A percentile compares a stretch with the other conserved stretches of the same genome.
Conservation (phyloP, 2,113 vertebrate genomes). For the Apodemus sylvaticus region DNA sequence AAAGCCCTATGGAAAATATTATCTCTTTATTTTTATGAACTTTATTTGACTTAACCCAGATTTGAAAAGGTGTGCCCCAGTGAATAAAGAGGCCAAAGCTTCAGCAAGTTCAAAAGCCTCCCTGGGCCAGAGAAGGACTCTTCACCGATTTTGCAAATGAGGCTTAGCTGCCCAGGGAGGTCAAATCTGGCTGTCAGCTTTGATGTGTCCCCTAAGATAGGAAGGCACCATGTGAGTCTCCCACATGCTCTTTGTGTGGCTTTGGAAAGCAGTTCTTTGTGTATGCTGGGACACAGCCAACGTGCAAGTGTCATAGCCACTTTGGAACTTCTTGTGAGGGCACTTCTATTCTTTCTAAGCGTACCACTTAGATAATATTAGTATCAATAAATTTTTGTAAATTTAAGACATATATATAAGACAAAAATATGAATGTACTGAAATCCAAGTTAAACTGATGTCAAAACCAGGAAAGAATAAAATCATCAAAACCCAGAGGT, state of each 20-base stretch:
- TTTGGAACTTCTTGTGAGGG: not conserved
- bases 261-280: not conserved
- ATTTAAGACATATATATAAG: no score
- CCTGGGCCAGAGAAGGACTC: not conserved
- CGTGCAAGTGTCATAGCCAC: not conserved
- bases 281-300: not conserved
- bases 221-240: not conserved
- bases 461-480: constrained; percentile 11
- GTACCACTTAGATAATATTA: not conserved
- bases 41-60: constrained; percentile 16
- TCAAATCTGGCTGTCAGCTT: not conserved
- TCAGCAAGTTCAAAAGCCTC: not conserved
- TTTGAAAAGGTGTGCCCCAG: not conserved
- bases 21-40: constrained; percentile 28
- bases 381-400: not conserved
- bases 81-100: not conserved
- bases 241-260: not conserved
- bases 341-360: not conserved
- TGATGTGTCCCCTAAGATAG: not conserved
- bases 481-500: not conserved
- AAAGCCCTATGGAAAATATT: not conserved
- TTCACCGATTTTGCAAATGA: not conserved
- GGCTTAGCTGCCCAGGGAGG: not conserved
- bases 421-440: constrained; percentile 2
- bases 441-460: constrained; percentile 40